phyloP scores from a whole-genome alignment of 2,888 invertebrate species.

The Tinea pellionella region DNA sequence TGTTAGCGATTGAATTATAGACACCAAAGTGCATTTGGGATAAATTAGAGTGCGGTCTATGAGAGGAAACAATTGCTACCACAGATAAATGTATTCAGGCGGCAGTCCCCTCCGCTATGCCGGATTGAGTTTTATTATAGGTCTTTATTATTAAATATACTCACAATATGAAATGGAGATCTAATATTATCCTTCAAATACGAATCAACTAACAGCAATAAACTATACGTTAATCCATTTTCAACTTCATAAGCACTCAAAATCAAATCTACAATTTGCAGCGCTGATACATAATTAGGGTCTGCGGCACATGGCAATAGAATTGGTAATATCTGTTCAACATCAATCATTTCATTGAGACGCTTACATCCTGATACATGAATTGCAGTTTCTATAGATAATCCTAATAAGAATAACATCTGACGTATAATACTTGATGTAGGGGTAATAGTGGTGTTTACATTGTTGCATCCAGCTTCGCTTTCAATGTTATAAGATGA shows the following conservation, averaged over 20 bases:
- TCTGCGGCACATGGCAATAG: constrained; percentile 55
- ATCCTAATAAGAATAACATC: constrained; percentile 66
- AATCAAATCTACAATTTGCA: constrained; percentile 68
- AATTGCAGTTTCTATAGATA: constrained; percentile 69
- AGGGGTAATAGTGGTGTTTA: constrained; percentile 37
- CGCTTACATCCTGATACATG: constrained; percentile 65
- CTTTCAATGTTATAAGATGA: constrained; percentile 40
- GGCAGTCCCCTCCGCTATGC: no score
- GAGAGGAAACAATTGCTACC: no score
- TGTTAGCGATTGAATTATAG: no score
- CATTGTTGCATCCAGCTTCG: constrained; percentile 32
- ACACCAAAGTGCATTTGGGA: not conserved
- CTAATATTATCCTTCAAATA: constrained; percentile 72
- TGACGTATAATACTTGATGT: constrained; percentile 44
- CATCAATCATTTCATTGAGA: constrained; percentile 52
- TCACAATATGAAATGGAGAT: constrained; percentile 76
- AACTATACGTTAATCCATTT: constrained; percentile 45
- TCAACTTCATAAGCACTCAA: constrained; percentile 58
- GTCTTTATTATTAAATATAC: constrained; percentile 24
- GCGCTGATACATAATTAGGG: constrained; percentile 52
- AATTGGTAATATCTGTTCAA: constrained; percentile 46
- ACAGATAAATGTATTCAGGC: no score
- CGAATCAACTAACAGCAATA: constrained; percentile 59
- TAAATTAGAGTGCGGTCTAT: no score
- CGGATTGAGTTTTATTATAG: no score